phyloP scores from a whole-genome alignment of 2,797 vertebrate species.

The Acestrorhynchus altus region DNA sequence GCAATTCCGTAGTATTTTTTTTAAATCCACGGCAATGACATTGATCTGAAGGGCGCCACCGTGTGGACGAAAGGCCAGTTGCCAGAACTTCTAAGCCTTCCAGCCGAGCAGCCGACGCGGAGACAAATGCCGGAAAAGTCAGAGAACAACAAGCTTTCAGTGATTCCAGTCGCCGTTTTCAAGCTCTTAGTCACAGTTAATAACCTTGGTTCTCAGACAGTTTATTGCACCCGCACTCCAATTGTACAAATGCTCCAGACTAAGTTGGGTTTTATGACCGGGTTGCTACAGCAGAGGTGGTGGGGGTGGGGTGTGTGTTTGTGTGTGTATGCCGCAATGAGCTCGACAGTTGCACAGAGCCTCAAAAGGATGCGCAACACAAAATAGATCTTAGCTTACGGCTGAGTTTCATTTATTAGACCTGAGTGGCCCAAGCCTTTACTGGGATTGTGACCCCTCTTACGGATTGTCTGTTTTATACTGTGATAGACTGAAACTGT shows the following conservation, averaged over 20 bases:
- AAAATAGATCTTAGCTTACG: conserved; percentile 70
- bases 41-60: conserved; percentile 97
- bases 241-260: conserved; percentile 85
- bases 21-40: conserved; percentile 93
- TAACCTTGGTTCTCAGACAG: conserved; percentile 88
- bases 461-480: conserved; percentile 17
- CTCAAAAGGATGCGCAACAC: conserved; percentile 83
- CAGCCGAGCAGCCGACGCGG: conserved; percentile 62
- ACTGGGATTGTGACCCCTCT: conserved; percentile 17
- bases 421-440: conserved; percentile 58
- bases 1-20: conserved; percentile 57
- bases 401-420: conserved; percentile 72
- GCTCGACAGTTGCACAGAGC: conserved; percentile 89
- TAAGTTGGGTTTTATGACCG: conserved; percentile 90
- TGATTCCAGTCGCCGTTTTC: conserved; percentile 76
- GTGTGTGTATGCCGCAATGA: conserved; percentile 94
- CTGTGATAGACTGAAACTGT: conserved; percentile 35
- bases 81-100: conserved; percentile 59
- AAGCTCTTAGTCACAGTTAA: conserved; percentile 84
- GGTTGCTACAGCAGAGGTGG: conserved; percentile 89
- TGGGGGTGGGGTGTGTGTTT: conserved; percentile 79
- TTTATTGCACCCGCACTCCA: conserved; percentile 88
- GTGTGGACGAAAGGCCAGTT: conserved; percentile 77
- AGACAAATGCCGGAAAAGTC: conserved; percentile 75
- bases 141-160: conserved; percentile 75